Base-by-base conservation (phyloP, 2,888 invertebrate genomes). In the Apocheima hispidaria region DNA sequence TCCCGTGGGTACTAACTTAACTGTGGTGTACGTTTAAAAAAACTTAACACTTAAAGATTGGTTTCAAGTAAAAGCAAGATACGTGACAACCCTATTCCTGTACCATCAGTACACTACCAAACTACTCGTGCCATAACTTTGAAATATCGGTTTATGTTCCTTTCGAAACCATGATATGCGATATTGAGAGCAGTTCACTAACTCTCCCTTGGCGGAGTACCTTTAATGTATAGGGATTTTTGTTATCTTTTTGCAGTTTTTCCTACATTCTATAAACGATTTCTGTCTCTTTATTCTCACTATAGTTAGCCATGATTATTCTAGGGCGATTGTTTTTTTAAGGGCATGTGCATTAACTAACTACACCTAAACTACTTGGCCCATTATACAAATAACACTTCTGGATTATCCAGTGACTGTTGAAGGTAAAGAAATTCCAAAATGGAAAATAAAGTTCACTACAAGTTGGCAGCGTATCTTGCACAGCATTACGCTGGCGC, bases 111-210 rank as follows among this genome's bases (percentile, higher is more conserved):
- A 50, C 52, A 52, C 56, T 52, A 82, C 81, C 82, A 79, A 81
- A 82, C 81, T 83, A 85, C 81, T 78, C 78, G 75, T 78, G 83
- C 81, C 82, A 83, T 83, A 82, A 81, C 81, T 84, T 76, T 68
- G 66, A 76, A 77, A 77, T 76, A 80, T 78, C 78, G 75, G 78
- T 78, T 76, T 74, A 78, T 77, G 72, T 71, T 69, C 67, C 65
- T 68, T 70, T 70, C 68, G 62, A 54, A 64, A 56, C 59, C 43
- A 65, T 63, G 60, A 55, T 62, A 50, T 52, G 56, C 52, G 63
- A 63, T 60, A 62, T 60, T 52, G 51, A 60, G 38, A 57, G 36
- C 30, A 62, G 35, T 63, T 51, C 43, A 48, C 58, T 49, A 60
- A 54, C 57, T 57, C 50, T 58, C 50, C 52, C 33, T 52, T 52